These are phyloP conservation scores for Mustela lutreola DNA, from an alignment of 2,113 vertebrate genomes.

Conservation along the genomic window DNA sequence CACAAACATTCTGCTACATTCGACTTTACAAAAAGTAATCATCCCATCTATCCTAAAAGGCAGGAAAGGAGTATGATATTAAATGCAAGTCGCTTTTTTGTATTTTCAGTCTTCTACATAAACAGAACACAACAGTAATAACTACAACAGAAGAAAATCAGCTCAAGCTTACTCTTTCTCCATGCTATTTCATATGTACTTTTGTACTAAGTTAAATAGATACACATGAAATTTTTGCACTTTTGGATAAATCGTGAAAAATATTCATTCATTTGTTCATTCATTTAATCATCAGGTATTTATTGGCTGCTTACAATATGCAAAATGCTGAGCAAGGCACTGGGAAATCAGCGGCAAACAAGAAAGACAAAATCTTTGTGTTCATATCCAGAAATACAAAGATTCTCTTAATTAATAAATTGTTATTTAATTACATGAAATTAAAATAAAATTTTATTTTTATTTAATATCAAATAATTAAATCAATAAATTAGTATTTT, in stretches of 20 bases:
- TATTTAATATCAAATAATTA: no score
- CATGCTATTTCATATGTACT: neutral
- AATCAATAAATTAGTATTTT: no score
- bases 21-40: neutral
- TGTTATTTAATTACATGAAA: neutral
- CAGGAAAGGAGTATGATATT: neutral
- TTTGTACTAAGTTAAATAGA: neutral
- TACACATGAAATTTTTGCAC: neutral
- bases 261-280: neutral
- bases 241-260: neutral
- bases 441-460: no score
- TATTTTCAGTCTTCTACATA: neutral
- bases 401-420: neutral
- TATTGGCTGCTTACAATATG: neutral
- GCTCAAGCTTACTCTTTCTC: neutral
- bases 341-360: neutral
- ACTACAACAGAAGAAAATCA: neutral
- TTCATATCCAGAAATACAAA: neutral
- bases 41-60: neutral
- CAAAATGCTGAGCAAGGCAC: neutral
- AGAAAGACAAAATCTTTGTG: neutral
- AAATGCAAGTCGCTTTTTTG: neutral
- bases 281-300: neutral
- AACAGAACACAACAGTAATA: neutral
- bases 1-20: neutral